A percentile compares a stretch with the other conserved stretches of the same genome.
These are phyloP conservation scores for Atta texana DNA, from an alignment of 1,140 invertebrate genomes.

Conservation along the genomic window DNA sequence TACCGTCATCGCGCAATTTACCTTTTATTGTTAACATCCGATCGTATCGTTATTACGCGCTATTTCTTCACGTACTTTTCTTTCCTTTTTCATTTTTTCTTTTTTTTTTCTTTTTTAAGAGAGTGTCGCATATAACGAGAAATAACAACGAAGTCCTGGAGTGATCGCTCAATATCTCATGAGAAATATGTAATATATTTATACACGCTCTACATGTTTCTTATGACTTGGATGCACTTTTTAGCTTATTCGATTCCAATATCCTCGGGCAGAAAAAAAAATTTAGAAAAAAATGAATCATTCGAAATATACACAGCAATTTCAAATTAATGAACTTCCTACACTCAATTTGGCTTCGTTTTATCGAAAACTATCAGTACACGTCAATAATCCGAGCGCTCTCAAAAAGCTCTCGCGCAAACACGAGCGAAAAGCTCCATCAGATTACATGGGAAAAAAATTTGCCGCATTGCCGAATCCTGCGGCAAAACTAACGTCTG, in stretches of 20 bases:
- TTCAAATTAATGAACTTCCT: conserved; percentile 14
- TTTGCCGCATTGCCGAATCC: conserved; percentile 4
- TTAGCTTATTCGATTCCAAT: conserved; percentile 10
- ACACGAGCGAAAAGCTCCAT: not conserved
- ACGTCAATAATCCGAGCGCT: not conserved
- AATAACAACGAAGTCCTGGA: conserved; percentile 30
- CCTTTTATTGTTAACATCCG: conserved; percentile 33
- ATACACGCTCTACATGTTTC: not conserved
- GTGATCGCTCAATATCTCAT: conserved; percentile 18
- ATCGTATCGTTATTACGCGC: conserved; percentile 28
- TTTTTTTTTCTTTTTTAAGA: not conserved
- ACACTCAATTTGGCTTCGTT: conserved; percentile 24
- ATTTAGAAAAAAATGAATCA: not conserved
- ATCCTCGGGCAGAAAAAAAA: not conserved
- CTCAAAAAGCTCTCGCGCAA: not conserved
- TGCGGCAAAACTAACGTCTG: not conserved
- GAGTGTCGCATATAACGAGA: conserved; percentile 35
- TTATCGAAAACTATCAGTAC: not conserved
- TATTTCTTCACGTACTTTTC: conserved; percentile 1
- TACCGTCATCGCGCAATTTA: conserved; percentile 60
- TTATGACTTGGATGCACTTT: not conserved
- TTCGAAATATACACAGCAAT: not conserved
- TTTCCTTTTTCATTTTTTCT: not conserved
- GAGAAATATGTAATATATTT: not conserved
- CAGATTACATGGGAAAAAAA: not conserved